These are phyloP conservation scores for Enoplosus armatus DNA, from an alignment of 2,797 vertebrate genomes.

Conservation along the genomic window DNA sequence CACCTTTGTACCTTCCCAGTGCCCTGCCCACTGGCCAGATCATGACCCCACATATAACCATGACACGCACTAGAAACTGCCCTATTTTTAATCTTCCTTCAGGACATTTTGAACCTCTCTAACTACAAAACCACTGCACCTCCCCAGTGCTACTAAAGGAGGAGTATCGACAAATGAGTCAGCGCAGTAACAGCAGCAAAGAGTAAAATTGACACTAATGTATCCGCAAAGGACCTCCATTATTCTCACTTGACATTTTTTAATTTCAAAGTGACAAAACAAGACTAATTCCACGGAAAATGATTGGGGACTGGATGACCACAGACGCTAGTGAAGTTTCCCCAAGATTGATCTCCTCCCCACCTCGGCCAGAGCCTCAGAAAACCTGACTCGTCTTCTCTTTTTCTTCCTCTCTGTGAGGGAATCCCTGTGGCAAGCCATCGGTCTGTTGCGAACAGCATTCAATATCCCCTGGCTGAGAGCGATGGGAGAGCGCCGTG, in stretches of 20 bases:
- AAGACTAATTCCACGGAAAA: slow-evolving; percentile 77
- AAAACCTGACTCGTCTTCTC: slow-evolving; percentile 64
- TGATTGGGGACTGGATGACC: slow-evolving; percentile 70
- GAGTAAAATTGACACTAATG: slow-evolving; percentile 70
- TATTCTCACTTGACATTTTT: slow-evolving; percentile 78
- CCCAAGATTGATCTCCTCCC: slow-evolving; percentile 77
- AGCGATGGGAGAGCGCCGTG: slow-evolving; percentile 68
- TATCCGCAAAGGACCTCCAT: slow-evolving; percentile 69
- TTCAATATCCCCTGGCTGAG: slow-evolving; percentile 79
- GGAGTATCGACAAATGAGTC: slow-evolving; percentile 53
- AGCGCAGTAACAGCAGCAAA: slow-evolving; percentile 42
- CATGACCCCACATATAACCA: slow-evolving; percentile 45
- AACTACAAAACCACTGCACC: slow-evolving; percentile 8
- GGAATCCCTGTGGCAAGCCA: slow-evolving; percentile 81
- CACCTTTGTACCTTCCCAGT: slow-evolving; percentile 52
- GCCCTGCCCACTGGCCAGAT: slow-evolving; percentile 41
- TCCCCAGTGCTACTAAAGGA: slow-evolving; percentile 14
- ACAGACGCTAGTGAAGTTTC: slow-evolving; percentile 67
- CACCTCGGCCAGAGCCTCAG: slow-evolving; percentile 44
- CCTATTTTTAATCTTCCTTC: slow-evolving; percentile 33
- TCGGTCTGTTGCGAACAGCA: slow-evolving; percentile 74
- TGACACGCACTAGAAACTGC: slow-evolving; percentile 26
- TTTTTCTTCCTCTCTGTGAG: slow-evolving; percentile 65
- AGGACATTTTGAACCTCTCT: slow-evolving; percentile 13
- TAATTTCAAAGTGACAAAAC: slow-evolving; percentile 83